Conservation (phyloP, 1,140 invertebrate genomes). For the silkworm (Bombyx mori) region ASM3026992v2 NC_085130.1:7101001-7101500, state of each 20-base stretch:
- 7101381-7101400: slow-evolving; percentile 57
- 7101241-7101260: no score
- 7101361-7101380: slow-evolving; percentile 40
- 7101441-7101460: slow-evolving; percentile 5
- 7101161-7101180: slow-evolving; percentile 66
- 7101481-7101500: slow-evolving; percentile 2
- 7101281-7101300: neutral
- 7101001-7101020: slow-evolving; percentile 20
- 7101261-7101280: neutral
- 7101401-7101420: slow-evolving; percentile 68
- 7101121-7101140: no score
- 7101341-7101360: slow-evolving; percentile 46
- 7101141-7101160: slow-evolving; percentile 30
- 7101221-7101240: no score
- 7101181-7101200: slow-evolving; percentile 22
- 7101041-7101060: slow-evolving; percentile 7
- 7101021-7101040: slow-evolving; percentile 67
- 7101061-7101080: slow-evolving; percentile 49
- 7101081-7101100: no score
- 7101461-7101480: slow-evolving; percentile 16
- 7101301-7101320: slow-evolving; percentile 5
- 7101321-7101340: slow-evolving; percentile 50
- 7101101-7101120: no score
- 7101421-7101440: slow-evolving; percentile 24
- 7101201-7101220: no score